Percentiles rank a stretch among this genome's conserved stretches.
Conservation (phyloP, 37 sponge, comb jelly and placozoan genomes). For the Tethya wilhelma region DNA sequence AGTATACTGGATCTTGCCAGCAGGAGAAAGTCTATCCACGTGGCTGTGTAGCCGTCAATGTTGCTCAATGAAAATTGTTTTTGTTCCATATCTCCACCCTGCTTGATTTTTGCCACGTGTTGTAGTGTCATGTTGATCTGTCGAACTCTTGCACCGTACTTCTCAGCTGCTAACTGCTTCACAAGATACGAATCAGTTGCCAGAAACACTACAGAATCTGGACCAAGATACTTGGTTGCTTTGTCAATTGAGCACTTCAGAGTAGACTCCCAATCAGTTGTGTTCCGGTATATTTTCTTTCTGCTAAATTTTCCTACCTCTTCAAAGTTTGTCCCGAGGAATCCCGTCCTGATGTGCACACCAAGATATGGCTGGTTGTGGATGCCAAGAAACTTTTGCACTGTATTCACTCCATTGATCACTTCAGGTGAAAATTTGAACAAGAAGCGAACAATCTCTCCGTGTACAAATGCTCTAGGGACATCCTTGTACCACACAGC, state of each 20-base stretch:
- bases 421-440: slow-evolving; percentile 18
- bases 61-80: background rate
- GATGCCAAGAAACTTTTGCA: slow-evolving; percentile 4
- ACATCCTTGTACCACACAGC: background rate
- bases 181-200: slow-evolving; percentile 37
- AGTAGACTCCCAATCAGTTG: background rate
- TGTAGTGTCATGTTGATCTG: slow-evolving; percentile 7
- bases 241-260: slow-evolving; percentile 19
- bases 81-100: background rate
- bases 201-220: background rate
- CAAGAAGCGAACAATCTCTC: slow-evolving; percentile 14
- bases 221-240: background rate
- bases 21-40: slow-evolving; percentile 23
- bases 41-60: background rate
- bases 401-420: background rate
- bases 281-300: background rate
- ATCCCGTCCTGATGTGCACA: slow-evolving; percentile 52
- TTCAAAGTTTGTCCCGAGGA: slow-evolving; percentile 27
- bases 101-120: background rate
- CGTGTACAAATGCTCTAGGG: background rate
- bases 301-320: background rate
- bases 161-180: slow-evolving; percentile 6
- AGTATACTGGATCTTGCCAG: background rate
- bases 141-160: slow-evolving; percentile 12
- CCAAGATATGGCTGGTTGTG: slow-evolving; percentile 1